Conservation (phyloP, 1,140 invertebrate genomes). For the Ptiloglossa arizonensis region DNA sequence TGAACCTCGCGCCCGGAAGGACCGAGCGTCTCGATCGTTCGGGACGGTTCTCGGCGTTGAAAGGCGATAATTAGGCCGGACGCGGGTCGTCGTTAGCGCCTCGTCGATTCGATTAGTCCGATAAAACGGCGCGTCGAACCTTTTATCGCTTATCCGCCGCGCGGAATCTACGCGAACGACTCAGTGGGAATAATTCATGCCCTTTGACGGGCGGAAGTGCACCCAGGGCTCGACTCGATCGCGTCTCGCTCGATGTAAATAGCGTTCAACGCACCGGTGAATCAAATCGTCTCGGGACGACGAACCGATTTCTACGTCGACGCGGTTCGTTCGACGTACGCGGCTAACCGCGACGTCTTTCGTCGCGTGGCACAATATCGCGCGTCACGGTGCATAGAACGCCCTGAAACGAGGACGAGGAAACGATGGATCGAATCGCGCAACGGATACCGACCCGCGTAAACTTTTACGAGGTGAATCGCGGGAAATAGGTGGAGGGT, state of each 20-base stretch:
- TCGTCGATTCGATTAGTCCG: conserved; percentile 26
- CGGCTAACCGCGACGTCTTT: too few relatives aligned
- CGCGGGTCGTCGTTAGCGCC: conserved; percentile 19
- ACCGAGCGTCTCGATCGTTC: conserved; percentile 15
- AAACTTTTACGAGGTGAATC: too few relatives aligned
- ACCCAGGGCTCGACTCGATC: not conserved
- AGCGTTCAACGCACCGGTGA: too few relatives aligned
- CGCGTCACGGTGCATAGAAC: too few relatives aligned
- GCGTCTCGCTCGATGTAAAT: not conserved
- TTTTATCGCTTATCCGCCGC: conserved; percentile 24
- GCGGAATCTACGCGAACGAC: not conserved
- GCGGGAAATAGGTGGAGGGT: too few relatives aligned
- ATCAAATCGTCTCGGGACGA: not conserved
- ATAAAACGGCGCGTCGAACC: conserved; percentile 26
- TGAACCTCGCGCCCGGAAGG: not conserved
- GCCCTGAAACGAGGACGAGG: too few relatives aligned
- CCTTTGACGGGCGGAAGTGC: conserved; percentile 13
- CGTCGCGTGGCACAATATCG: too few relatives aligned
- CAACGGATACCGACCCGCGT: too few relatives aligned
- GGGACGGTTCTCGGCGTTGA: conserved; percentile 10
- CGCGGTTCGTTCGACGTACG: too few relatives aligned
- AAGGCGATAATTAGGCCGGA: conserved; percentile 24
- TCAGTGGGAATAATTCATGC: conserved; percentile 21
- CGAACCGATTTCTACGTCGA: too few relatives aligned
- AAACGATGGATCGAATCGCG: too few relatives aligned